These are phyloP conservation scores for Syncerus caffer DNA, from an alignment of 2,797 vertebrate genomes.

Conservation along the genomic window DNA sequence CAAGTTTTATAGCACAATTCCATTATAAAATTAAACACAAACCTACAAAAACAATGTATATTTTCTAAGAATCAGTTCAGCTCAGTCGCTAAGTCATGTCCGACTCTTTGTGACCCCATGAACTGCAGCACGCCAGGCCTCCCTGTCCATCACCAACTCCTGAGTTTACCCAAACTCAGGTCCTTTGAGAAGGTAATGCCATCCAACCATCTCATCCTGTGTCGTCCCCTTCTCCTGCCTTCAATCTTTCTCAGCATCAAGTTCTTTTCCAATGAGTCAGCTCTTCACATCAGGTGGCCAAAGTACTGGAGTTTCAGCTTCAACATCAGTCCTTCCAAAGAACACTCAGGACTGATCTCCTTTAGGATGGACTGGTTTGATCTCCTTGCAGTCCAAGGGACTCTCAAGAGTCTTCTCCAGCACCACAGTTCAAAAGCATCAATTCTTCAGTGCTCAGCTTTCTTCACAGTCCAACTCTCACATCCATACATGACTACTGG, in stretches of 20 bases:
- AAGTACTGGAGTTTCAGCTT: background rate
- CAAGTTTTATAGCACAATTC: background rate
- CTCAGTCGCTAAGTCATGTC: background rate
- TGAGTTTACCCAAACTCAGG: background rate
- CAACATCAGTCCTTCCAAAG: background rate
- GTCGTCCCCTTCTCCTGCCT: background rate
- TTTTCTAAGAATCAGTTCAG: background rate
- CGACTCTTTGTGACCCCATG: background rate
- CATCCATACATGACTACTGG: background rate
- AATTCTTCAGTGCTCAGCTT: background rate
- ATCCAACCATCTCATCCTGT: background rate
- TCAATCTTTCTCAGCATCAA: background rate
- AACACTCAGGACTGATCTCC: background rate
- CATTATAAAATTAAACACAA: background rate
- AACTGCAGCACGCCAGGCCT: background rate
- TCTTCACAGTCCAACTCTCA: background rate
- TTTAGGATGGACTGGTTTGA: background rate
- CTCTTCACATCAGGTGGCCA: background rate
- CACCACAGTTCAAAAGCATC: background rate
- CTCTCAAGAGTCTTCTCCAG: background rate
- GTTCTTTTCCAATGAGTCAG: background rate
- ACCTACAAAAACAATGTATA: background rate
- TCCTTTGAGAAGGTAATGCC: background rate
- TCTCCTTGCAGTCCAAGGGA: background rate
- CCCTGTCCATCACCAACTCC: background rate